phyloP scores from a whole-genome alignment of 2,797 vertebrate species.

The Podarcis siculus region DNA sequence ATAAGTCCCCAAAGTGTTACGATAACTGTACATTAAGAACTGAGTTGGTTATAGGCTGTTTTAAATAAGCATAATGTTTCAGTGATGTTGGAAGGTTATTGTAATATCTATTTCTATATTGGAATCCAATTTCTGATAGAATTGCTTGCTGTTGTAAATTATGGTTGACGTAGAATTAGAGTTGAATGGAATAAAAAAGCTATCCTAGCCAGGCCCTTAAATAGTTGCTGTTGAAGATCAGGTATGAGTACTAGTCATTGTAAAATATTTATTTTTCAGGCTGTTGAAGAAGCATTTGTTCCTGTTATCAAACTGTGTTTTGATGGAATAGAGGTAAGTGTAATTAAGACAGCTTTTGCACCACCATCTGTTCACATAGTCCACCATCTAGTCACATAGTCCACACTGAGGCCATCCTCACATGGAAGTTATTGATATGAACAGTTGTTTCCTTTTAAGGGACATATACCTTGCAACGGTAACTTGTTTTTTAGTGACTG shows the following conservation, averaged over 20 bases:
- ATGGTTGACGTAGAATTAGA: background rate
- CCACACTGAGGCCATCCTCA: background rate
- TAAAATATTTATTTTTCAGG: slow-evolving; percentile 74
- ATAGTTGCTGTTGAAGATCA: slow-evolving; percentile 23
- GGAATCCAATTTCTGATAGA: background rate
- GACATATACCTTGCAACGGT: fast-evolving
- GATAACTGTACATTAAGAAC: background rate
- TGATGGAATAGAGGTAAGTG: slow-evolving; percentile 89
- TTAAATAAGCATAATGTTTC: background rate
- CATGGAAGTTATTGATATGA: background rate
- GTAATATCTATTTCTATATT: background rate
- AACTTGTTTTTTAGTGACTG: background rate
- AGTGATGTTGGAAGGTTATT: background rate
- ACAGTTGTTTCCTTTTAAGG: background rate
- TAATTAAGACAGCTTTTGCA: slow-evolving; percentile 20
- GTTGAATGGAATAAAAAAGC: background rate
- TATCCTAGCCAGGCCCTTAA: background rate
- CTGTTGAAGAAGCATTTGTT: slow-evolving; percentile 90
- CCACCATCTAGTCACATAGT: background rate
- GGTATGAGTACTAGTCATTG: slow-evolving; percentile 4
- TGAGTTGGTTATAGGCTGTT: background rate
- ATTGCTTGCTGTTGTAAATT: background rate
- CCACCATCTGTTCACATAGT: background rate
- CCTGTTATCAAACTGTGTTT: slow-evolving; percentile 91
- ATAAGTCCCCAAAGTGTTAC: background rate